These are phyloP conservation scores for Himalopsyche kuldschensis DNA, from an alignment of 2,888 invertebrate species.

Conservation along the genomic window DNA sequence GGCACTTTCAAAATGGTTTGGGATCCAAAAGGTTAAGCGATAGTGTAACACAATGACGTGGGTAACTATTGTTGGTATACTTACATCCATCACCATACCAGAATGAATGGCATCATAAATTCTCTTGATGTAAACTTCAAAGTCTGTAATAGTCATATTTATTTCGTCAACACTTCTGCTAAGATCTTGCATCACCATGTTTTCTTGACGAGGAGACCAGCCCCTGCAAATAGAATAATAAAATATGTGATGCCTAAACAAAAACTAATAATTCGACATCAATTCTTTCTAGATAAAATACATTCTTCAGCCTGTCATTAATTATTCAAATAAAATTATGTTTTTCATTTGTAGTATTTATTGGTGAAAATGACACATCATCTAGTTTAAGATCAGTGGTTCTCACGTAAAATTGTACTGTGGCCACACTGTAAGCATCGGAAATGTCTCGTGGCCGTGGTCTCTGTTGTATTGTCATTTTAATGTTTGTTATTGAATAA, in stretches of 20 bases:
- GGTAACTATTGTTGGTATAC: too few relatives aligned
- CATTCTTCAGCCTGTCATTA: too few relatives aligned
- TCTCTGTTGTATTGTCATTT: too few relatives aligned
- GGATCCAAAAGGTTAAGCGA: too few relatives aligned
- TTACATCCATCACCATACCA: constrained; percentile 52
- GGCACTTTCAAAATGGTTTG: too few relatives aligned
- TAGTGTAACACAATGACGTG: too few relatives aligned
- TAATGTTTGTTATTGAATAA: neutral
- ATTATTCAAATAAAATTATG: neutral
- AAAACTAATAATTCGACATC: too few relatives aligned
- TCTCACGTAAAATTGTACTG: too few relatives aligned
- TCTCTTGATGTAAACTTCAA: constrained; percentile 63
- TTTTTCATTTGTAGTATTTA: neutral
- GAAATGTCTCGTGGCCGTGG: too few relatives aligned
- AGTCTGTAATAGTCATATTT: constrained; percentile 56
- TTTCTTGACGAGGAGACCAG: constrained; percentile 58
- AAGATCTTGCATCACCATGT: constrained; percentile 52
- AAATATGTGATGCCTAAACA: neutral
- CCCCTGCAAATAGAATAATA: constrained; percentile 43
- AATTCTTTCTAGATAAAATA: too few relatives aligned
- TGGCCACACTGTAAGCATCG: too few relatives aligned
- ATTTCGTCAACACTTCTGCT: constrained; percentile 58
- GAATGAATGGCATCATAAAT: constrained; percentile 63
- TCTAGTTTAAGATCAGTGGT: too few relatives aligned
- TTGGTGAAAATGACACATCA: neutral